These are phyloP conservation scores for Rhopalosiphum nymphaeae DNA, from an alignment of 2,888 invertebrate species.

Conservation along the genomic window DNA sequence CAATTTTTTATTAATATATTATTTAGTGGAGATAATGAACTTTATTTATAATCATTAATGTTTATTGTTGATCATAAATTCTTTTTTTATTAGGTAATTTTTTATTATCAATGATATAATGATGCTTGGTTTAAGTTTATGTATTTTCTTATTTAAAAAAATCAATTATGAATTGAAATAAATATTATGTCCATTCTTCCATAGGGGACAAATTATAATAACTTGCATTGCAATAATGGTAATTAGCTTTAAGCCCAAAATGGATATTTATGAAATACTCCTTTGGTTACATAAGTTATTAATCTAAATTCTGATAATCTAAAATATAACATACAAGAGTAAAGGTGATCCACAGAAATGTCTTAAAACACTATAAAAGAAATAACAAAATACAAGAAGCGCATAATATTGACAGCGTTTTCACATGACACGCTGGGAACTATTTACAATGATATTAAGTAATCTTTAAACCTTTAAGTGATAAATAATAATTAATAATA, in stretches of 20 bases:
- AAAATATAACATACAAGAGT: slow-evolving; percentile 40
- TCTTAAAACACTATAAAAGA: slow-evolving; percentile 64
- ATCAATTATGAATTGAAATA: slow-evolving; percentile 24
- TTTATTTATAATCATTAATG: neutral
- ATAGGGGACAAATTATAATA: slow-evolving; percentile 23
- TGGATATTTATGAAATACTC: slow-evolving; percentile 36
- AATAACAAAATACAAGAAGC: slow-evolving; percentile 65
- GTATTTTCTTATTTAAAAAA: slow-evolving; percentile 23
- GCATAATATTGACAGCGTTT: slow-evolving; percentile 59
- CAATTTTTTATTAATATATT: neutral
- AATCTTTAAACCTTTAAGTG: slow-evolving; percentile 64
- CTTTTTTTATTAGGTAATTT: neutral
- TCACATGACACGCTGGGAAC: slow-evolving; percentile 54
- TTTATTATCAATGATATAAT: neutral
- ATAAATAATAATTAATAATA: slow-evolving; percentile 64
- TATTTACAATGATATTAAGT: slow-evolving; percentile 63
- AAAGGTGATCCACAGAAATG: slow-evolving; percentile 48
- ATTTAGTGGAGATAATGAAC: slow-evolving; percentile 17
- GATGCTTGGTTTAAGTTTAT: neutral
- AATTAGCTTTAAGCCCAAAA: slow-evolving; percentile 7
- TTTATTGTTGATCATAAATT: neutral
- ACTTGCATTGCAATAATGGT: slow-evolving; percentile 44
- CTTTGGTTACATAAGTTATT: slow-evolving; percentile 23
- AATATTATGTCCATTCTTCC: slow-evolving; percentile 31
- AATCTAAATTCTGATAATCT: slow-evolving; percentile 37